Conservation (phyloP, 2,113 vertebrate species). For the Meriones unguiculatus region DNA sequence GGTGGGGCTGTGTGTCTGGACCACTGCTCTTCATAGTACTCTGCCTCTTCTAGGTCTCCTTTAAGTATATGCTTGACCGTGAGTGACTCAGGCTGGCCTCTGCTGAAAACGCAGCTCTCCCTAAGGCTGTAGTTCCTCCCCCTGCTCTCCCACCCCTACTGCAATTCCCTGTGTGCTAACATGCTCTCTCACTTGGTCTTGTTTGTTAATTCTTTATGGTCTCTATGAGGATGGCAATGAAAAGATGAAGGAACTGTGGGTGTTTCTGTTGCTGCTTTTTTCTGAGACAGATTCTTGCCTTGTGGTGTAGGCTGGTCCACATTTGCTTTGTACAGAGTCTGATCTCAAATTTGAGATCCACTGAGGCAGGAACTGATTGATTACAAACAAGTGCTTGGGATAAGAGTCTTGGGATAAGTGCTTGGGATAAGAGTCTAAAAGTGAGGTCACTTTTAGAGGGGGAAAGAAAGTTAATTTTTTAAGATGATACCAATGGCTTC, state of each 20-base stretch:
- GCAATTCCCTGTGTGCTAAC: background rate
- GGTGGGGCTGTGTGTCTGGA: background rate
- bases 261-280: background rate
- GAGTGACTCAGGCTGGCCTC: background rate
- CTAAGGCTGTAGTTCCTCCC: accelerated
- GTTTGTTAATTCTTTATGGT: background rate
- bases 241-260: background rate
- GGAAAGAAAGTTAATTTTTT: background rate
- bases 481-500: background rate
- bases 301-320: too few relatives aligned
- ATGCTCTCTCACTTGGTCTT: background rate
- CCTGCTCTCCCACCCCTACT: background rate
- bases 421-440: background rate
- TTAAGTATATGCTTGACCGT: background rate
- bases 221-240: background rate
- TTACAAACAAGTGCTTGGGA: background rate
- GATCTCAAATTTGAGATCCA: background rate
- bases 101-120: background rate
- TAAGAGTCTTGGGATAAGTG: background rate
- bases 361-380: background rate
- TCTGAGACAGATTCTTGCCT: background rate
- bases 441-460: background rate
- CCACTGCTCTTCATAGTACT: background rate
- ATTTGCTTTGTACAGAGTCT: background rate
- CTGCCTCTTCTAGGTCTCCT: background rate